A percentile compares a stretch with the other conserved stretches of the same genome.
Evolutionary conservation across 2,113 vertebrate genomes (phyloP).

Genomic region (Gila orcuttii): DNA sequence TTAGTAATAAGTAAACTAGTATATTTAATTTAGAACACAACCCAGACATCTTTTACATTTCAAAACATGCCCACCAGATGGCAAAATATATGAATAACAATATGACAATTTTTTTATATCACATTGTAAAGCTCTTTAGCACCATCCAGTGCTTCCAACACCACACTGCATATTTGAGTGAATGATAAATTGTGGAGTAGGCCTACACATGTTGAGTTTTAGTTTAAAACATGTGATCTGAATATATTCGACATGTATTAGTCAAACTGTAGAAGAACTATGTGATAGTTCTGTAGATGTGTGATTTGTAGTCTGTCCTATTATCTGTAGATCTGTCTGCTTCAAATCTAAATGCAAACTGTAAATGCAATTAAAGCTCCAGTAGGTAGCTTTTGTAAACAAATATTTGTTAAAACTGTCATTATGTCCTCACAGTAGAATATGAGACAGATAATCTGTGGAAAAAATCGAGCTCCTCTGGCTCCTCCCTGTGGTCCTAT

Average conservation of each 20-base stretch:
- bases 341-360: not conserved
- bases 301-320: not conserved
- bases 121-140: constrained; percentile 14
- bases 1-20: not conserved
- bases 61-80: constrained; percentile 3
- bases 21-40: not conserved
- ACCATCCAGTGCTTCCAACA: constrained; percentile 58
- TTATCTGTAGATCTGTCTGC: not conserved
- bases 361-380: not conserved
- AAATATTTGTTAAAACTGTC: too few relatives aligned
- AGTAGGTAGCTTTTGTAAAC: too few relatives aligned
- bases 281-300: not conserved
- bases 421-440: too few relatives aligned
- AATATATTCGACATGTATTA: not conserved
- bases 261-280: not conserved
- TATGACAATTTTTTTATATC: not conserved
- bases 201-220: not conserved
- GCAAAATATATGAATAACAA: not conserved
- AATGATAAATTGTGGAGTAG: not conserved
- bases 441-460: too few relatives aligned
- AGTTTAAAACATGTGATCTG: not conserved
- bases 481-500: too few relatives aligned
- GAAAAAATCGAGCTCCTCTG: too few relatives aligned
- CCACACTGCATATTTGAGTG: not conserved
- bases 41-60: not conserved